Evolutionary conservation across 1,140 invertebrate genomes (phyloP), one percentile per base, ranked within the genome.

Genomic region (Ganaspis sp.): DNA sequence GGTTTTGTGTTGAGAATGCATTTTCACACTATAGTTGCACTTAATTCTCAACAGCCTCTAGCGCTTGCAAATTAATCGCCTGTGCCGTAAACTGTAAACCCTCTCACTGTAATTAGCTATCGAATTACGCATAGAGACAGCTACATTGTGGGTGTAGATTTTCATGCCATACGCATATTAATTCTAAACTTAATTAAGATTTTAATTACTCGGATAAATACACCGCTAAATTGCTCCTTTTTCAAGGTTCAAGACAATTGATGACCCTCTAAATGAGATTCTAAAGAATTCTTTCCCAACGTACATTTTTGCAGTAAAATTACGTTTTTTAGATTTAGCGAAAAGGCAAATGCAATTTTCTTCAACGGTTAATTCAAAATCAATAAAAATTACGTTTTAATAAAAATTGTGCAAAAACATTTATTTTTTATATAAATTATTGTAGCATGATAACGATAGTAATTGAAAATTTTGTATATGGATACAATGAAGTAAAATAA

Each of bases 71-170:
- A 64, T 64, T 64, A 64, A 64, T 64, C 54, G 54, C 12, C 21
- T 26, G 23, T 64, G 26, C 26, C 29, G 54, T 64, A 12, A 64
- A 64, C 54, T 64, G 54, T 64, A 12, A 64, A 64, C 54, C 23
- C 54, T 29, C 26, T 64, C 54, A 29, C 54, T 64, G 54, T 64
- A 64, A 64, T 64, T 64, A 64, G 54, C 23, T 64, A 64, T 64
- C 23, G 12, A 29, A 23, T 29, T 29, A 64, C 54, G 1, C 11
- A 64, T 64, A 64, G 29, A 64, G 26, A 58, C 21, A 64, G 29
- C 54, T 29, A 64, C 29, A 23, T 26, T 58, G 54, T 21, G 12
- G 23, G 15, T 64, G 54, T 64, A 29, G 2, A 64, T 64, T n/a
- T 64, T 64, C 54, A n/a, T 64, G 54, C 21, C 21, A 29, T 12